Base-by-base conservation (phyloP, 2,113 vertebrate species). In the Callionymus lyra region DNA sequence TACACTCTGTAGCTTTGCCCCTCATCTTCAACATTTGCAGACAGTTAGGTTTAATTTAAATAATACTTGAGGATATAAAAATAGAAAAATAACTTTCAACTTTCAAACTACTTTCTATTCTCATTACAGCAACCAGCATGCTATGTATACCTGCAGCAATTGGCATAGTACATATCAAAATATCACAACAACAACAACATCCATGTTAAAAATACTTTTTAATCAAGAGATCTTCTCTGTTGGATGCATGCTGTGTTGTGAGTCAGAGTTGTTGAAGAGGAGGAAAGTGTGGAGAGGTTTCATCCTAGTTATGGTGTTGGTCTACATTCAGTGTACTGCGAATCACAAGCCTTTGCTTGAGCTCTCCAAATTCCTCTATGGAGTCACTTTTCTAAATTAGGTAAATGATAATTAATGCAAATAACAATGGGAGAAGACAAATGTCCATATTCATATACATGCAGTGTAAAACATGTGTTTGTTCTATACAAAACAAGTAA, bases 211-310 rank as follows among this genome's bases (percentile, higher is more conserved):
- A 49, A 15, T 60, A 16, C 49, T 43, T 21, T 18, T 49, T 50
- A n/a, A n/a, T 4, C 21, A 67, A 58, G 35, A 64, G 51, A 41
- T 70, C 51, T 60, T 70, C 55, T 44, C 59, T 34, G 63, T 75
- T 50, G 68, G 69, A 39, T 74, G 73, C 56, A 61, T 74, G 71
- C 64, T 68, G 52, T 59, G 54, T 51, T 41, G 53, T 83, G 79
- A 83, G 61, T 83, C 81, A 82, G 62, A 57, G 56, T 48, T 59
- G 65, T 43, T 74, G 70, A 79, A 68, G 75, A 77, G 79, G 76
- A 77, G 71, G 65, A 72, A 44, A 76, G 63, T 43, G 57, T 60
- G 70, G 49, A 67, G 38, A 76, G 71, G 79, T 71, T 70, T 63
- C 49, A 65, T 76, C 68, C 75, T 68, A 63, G 76, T 71, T 74